Percentiles rank a stretch among this genome's conserved stretches.
These are phyloP conservation scores for Frankliniella intonsa DNA, from an alignment of 2,888 invertebrate genomes.

Conservation along the genomic window DNA sequence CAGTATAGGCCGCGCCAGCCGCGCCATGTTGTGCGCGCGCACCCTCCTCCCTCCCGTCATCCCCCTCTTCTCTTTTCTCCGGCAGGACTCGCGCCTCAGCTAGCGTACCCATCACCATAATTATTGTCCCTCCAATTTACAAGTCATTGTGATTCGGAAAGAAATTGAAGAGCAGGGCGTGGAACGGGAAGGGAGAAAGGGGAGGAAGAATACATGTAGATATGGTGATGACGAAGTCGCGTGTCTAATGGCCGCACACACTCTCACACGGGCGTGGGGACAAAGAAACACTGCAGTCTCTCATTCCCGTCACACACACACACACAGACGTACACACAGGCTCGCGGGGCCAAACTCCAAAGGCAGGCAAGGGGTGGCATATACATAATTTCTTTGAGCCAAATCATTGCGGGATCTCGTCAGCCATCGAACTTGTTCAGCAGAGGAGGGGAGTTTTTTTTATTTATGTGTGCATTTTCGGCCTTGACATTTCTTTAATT, in stretches of 20 bases:
- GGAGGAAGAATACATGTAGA: constrained; percentile 6
- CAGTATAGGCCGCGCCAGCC: constrained; percentile 6
- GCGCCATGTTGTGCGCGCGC: not conserved
- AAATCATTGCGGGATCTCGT: too few relatives aligned
- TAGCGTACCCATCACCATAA: constrained; percentile 9
- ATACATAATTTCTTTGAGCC: constrained; percentile 1
- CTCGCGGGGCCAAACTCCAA: not conserved
- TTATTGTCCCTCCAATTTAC: constrained; percentile 25
- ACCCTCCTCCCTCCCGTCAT: not conserved
- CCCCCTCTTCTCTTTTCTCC: not conserved
- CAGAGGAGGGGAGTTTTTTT: too few relatives aligned
- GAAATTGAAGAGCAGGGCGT: constrained; percentile 7
- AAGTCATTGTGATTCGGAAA: constrained; percentile 23
- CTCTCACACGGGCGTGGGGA: not conserved
- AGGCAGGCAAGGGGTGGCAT: not conserved
- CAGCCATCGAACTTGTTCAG: too few relatives aligned
- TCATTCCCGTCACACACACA: not conserved
- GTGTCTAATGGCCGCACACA: constrained; percentile 20
- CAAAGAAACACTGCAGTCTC: constrained; percentile 2
- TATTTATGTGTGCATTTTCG: too few relatives aligned
- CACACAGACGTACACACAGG: not conserved
- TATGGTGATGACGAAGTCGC: constrained; percentile 21
- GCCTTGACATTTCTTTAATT: too few relatives aligned
- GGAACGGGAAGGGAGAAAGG: not conserved
- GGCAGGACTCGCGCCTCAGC: not conserved